These are phyloP conservation scores for Rhincodon typus DNA, from an alignment of 2,797 vertebrate genomes.

Conservation along the genomic window DNA sequence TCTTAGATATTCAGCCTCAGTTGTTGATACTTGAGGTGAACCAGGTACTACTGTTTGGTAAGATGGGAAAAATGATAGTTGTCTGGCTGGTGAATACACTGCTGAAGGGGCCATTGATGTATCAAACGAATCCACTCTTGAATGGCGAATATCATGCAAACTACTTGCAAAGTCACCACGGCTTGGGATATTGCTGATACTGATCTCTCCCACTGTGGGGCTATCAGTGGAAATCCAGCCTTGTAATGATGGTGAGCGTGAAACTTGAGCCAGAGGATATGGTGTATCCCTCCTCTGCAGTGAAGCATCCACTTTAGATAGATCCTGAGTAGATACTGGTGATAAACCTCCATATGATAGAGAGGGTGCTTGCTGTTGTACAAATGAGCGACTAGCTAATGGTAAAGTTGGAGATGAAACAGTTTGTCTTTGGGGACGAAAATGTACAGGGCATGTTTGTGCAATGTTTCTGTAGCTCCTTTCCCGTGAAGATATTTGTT, in stretches of 20 bases:
- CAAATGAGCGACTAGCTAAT: not conserved
- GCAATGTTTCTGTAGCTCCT: too few relatives aligned
- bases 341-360: not conserved
- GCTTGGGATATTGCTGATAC: slow-evolving; percentile 7
- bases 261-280: not conserved
- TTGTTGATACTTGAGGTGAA: not conserved
- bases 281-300: not conserved
- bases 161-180: not conserved
- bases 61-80: not conserved
- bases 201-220: not conserved
- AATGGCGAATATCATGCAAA: not conserved
- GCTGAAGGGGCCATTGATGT: not conserved
- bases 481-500: not conserved
- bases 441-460: not conserved
- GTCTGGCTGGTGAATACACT: not conserved
- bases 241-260: not conserved
- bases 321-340: not conserved
- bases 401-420: not conserved
- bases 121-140: not conserved
- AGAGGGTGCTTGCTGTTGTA: not conserved
- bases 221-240: not conserved
- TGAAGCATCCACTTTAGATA: not conserved
- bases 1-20: not conserved
- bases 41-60: not conserved
- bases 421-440: not conserved